Base-by-base conservation (phyloP, 2,797 vertebrate genomes). In the Falco novaeseelandiae region DNA sequence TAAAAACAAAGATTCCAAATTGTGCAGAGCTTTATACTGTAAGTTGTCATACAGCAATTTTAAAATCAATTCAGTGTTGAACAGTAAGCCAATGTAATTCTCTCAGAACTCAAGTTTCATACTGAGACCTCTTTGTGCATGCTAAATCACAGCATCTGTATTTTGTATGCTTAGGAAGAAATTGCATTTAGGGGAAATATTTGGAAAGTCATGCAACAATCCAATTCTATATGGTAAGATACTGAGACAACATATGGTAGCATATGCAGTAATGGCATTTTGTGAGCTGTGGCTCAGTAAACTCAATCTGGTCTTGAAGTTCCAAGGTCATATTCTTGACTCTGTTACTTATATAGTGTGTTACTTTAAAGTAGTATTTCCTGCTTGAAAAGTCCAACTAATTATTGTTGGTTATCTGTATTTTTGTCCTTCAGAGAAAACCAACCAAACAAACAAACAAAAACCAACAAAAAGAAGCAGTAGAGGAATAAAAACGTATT, bases 31-130 rank as follows among this genome's bases (percentile, higher is more conserved):
- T 89, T 89, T 90, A 78, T 70, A n/a, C n/a, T 86, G 9, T 63
- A 86, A 54, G 21, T 90, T 87, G 83, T 88, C 77, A 76, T 87
- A 61, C 32, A 70, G 52, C 46, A 93, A 93, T 91, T 92, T 97
- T 79, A 51, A 95, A 96, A 95, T 96, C 87, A 94, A 46, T 87
- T 91, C 27, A 7, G 3, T 88, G 51, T 87, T 96, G 87, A 91
- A 85, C 21, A 71, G 58, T 87, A 96, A 96, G 61, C 20, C 20
- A 19, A 10, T 55, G n/a, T 88, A 79, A 91, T 96, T 94, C 72
- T 84, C 49, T 94, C 58, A 4, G 7, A 96, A 89, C 27, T 90
- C 32, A 78, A 9, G 20, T 90, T 88, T 85, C 55, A 27, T 78
- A 55, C 25, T 52, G 81, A 93, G 54, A 27, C 32, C 30, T 34